Evolutionary conservation across 2,797 vertebrate genomes (phyloP).

Genomic region (Alcedo quadribrachys): DNA sequence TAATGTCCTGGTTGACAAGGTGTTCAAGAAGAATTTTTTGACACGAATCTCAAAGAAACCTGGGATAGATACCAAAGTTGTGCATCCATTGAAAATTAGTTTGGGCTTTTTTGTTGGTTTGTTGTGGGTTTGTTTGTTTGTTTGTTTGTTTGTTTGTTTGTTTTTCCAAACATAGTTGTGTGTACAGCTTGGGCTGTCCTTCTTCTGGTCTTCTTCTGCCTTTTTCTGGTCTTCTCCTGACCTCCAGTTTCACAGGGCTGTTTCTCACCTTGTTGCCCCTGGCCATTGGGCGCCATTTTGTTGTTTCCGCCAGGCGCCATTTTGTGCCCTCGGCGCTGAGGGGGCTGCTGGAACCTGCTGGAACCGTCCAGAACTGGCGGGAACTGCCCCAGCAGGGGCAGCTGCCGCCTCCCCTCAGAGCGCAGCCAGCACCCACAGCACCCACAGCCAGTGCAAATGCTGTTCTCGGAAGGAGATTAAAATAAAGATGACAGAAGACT

Average conservation of each 20-base stretch:
- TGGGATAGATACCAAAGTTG: background rate
- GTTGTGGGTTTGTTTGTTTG: no score
- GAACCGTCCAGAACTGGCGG: fast-evolving
- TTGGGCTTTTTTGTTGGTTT: no score
- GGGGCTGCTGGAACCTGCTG: background rate
- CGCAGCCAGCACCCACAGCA: background rate
- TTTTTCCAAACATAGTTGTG: background rate
- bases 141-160: no score
- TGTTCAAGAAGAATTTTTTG: background rate
- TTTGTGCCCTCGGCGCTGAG: no score
- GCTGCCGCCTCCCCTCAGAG: background rate
- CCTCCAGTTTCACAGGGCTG: fast-evolving
- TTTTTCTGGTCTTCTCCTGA: background rate
- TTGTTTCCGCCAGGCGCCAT: no score
- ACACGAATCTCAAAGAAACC: background rate
- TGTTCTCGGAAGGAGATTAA: fast-evolving
- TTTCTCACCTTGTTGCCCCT: fast-evolving
- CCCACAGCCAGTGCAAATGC: fast-evolving
- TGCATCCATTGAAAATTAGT: no score
- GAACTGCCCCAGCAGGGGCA: background rate
- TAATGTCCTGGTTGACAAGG: background rate
- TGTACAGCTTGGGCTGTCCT: no score
- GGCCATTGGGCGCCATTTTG: fast-evolving
- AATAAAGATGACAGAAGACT: background rate
- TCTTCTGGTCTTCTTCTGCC: no score